These are phyloP conservation scores for Equus quagga DNA, from an alignment of 2,113 vertebrate species.

Conservation along the genomic window DNA sequence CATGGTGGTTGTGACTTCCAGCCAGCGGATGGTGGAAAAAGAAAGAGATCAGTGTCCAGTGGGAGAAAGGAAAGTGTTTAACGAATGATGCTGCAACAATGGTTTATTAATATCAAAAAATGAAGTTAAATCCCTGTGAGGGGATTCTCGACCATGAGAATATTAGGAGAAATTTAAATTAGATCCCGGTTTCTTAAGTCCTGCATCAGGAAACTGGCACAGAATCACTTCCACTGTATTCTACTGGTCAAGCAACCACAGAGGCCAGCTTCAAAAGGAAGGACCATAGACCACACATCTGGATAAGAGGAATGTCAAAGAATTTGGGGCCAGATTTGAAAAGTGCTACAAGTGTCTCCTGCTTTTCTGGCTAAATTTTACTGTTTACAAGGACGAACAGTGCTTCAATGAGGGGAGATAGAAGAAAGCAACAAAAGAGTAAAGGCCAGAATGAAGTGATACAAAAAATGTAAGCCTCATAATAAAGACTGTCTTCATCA, in stretches of 20 bases:
- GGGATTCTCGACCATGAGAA: background rate
- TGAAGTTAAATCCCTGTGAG: background rate
- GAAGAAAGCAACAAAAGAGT: background rate
- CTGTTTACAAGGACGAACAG: background rate
- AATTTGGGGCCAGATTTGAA: background rate
- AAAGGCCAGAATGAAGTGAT: background rate
- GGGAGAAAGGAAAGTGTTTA: background rate
- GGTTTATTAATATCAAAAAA: background rate
- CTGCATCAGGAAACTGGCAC: background rate
- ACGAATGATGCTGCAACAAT: background rate
- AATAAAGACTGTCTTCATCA: background rate
- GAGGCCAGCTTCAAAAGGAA: background rate
- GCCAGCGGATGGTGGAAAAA: background rate
- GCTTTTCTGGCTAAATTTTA: background rate
- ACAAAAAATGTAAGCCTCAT: background rate
- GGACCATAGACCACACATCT: background rate
- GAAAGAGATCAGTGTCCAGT: background rate
- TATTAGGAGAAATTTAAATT: background rate
- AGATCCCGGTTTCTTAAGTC: background rate
- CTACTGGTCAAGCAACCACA: background rate
- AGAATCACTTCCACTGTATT: background rate
- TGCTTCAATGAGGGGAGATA: background rate
- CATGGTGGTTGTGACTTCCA: background rate
- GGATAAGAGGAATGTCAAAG: background rate
- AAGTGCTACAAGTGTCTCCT: background rate